These are phyloP conservation scores for Desmodus rotundus DNA, from an alignment of 2,113 vertebrate genomes.

Conservation along the genomic window DNA sequence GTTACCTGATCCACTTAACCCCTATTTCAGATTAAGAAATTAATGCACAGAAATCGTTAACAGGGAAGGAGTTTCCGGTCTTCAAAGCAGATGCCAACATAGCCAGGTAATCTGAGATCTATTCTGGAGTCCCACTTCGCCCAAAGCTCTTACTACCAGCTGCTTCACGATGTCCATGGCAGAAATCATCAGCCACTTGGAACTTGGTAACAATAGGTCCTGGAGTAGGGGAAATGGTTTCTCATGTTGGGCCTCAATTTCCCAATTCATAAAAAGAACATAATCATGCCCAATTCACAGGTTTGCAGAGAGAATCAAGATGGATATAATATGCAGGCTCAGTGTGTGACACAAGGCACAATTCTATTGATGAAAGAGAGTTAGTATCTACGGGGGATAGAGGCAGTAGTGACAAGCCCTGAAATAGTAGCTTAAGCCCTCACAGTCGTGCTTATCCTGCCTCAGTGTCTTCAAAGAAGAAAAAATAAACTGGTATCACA, in stretches of 20 bases:
- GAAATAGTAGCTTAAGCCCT: not conserved
- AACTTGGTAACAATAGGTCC: not conserved
- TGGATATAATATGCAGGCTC: not conserved
- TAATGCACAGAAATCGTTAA: not conserved
- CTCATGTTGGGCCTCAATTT: not conserved
- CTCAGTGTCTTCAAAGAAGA: not conserved
- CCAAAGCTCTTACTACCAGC: not conserved
- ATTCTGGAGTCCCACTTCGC: rapidly evolving
- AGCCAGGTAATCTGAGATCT: not conserved
- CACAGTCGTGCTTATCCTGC: not conserved
- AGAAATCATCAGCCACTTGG: not conserved
- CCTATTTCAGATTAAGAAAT: not conserved
- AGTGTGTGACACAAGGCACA: rapidly evolving
- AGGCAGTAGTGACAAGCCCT: rapidly evolving
- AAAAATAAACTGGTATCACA: not conserved
- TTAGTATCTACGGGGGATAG: no score
- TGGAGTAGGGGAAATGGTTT: not conserved
- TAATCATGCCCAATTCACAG: not conserved
- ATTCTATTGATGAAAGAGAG: not conserved
- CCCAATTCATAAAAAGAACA: not conserved
- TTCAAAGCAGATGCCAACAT: not conserved
- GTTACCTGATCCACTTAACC: not conserved
- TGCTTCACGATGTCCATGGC: rapidly evolving
- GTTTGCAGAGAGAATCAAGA: not conserved
- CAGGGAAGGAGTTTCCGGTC: not conserved